Evolutionary conservation across 2,888 invertebrate species (phyloP).

Genomic region (Diploptera punctata): DNA sequence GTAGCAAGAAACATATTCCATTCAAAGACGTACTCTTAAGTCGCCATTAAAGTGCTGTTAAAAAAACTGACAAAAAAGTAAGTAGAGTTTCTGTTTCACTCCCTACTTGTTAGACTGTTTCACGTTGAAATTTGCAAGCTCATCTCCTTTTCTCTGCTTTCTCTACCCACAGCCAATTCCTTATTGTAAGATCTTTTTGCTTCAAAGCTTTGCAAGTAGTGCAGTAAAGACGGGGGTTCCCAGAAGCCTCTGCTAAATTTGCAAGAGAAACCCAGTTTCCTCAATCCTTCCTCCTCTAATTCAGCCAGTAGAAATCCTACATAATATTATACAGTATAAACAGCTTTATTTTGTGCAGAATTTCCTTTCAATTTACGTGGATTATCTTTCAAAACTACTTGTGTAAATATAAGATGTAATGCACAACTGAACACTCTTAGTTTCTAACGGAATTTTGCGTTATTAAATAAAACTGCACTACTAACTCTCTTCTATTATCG

Average conservation of each 20-base stretch:
- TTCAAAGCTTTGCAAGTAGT: background rate
- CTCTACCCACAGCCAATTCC: background rate
- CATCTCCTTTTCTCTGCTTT: background rate
- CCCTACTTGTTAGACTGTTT: background rate
- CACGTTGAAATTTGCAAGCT: background rate
- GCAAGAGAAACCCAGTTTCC: background rate
- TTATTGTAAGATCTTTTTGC: constrained; percentile 6
- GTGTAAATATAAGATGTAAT: no score
- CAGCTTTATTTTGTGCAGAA: no score
- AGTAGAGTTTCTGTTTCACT: background rate
- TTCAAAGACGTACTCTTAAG: no score
- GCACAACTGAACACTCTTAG: no score
- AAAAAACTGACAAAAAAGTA: background rate
- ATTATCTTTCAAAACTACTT: no score
- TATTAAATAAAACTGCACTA: no score
- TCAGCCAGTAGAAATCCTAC: no score
- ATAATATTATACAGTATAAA: no score
- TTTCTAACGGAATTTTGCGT: no score
- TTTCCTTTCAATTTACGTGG: no score
- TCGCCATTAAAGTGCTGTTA: background rate
- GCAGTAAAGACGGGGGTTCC: background rate
- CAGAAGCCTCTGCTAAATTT: background rate
- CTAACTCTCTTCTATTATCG: no score
- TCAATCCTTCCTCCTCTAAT: background rate
- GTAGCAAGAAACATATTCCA: no score